Base-by-base conservation (phyloP, 2,113 vertebrate species). In the Tragulus kanchil region DNA sequence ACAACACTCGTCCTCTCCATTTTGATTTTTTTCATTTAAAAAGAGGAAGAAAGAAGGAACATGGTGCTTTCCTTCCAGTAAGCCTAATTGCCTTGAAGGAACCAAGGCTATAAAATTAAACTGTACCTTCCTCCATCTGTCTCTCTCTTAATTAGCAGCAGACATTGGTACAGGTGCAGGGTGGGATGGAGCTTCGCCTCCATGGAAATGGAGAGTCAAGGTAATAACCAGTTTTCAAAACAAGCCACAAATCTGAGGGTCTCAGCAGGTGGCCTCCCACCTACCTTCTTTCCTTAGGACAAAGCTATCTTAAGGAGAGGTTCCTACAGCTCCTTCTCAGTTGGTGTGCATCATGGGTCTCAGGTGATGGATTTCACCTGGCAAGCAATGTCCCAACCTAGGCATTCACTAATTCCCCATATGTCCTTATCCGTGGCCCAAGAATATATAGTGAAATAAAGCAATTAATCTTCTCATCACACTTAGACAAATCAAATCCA, bases 51-150 rank as follows among this genome's bases (percentile, higher is more conserved):
- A 96, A 64, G 56, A 89, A 96, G 95, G 73, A 95, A 98, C 96
- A 96, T 95, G 92, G 65, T 96, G 69, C 92, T 97, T 97, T 94
- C 45, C 90, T 95, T 97, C 89, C 9, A 11, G 3, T 93, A 78
- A 97, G 75, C 78, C 98, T 98, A 96, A 98, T 98, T 97, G 85
- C 94, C 95, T 93, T 97, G 96, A 98, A 98, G 92, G 95, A 97
- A 71, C 89, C 69, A 82, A 67, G 94, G 91, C 94, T 93, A 75
- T 97, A 97, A 98, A 85, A 97, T 85, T 97, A 97, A 88, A 67
- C 65, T 95, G 73, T 81, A 89, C 82, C 93, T 86, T 83, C 54
- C 93, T 98, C 96, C 94, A 97, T 97, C 97, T 97, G 67, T 97
- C 96, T 97, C 84, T 94, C 50, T 90, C 93, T 89, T 89, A 98